Percentiles rank a stretch among this genome's conserved stretches.
Conservation (phyloP, 1,140 invertebrate species). For the Centruroides sculpturatus region DNA sequence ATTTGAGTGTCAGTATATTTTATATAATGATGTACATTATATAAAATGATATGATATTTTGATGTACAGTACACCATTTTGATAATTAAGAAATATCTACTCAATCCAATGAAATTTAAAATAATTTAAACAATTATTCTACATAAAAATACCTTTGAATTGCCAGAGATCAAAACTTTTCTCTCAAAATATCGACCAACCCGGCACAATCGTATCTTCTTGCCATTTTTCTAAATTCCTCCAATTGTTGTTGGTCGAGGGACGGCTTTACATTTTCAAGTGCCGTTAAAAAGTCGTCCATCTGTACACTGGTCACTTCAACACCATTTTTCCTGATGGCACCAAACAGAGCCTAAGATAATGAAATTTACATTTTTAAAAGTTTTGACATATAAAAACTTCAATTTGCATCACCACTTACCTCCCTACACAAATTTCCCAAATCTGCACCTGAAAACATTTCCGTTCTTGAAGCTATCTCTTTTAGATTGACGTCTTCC, state of each 20-base stretch:
- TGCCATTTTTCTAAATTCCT: slow-evolving; percentile 24
- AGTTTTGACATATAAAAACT: too few relatives aligned
- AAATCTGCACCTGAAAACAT: slow-evolving; percentile 65
- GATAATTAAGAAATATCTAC: too few relatives aligned
- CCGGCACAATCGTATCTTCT: neutral
- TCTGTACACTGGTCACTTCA: slow-evolving; percentile 14
- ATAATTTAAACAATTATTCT: too few relatives aligned
- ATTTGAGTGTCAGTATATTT: too few relatives aligned
- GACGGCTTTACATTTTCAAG: slow-evolving; percentile 20
- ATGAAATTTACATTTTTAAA: too few relatives aligned
- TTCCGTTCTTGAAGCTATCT: slow-evolving; percentile 42
- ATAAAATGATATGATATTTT: too few relatives aligned
- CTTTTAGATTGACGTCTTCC: slow-evolving; percentile 39
- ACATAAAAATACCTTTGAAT: too few relatives aligned
- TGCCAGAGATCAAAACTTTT: too few relatives aligned
- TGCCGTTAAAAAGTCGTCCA: slow-evolving; percentile 20
- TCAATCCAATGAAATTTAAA: too few relatives aligned
- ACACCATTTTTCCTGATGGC: slow-evolving; percentile 26
- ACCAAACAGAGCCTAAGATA: slow-evolving; percentile 23
- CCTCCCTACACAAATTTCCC: slow-evolving; percentile 48
- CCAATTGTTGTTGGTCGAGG: slow-evolving; percentile 29
- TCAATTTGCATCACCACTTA: slow-evolving; percentile 19
- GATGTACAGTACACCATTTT: too few relatives aligned
- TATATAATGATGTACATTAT: too few relatives aligned
- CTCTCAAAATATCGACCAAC: too few relatives aligned